Percentiles rank a stretch among this genome's conserved stretches.
Evolutionary conservation across 2,888 invertebrate species (phyloP).

Genomic region (Spodoptera picta): DNA sequence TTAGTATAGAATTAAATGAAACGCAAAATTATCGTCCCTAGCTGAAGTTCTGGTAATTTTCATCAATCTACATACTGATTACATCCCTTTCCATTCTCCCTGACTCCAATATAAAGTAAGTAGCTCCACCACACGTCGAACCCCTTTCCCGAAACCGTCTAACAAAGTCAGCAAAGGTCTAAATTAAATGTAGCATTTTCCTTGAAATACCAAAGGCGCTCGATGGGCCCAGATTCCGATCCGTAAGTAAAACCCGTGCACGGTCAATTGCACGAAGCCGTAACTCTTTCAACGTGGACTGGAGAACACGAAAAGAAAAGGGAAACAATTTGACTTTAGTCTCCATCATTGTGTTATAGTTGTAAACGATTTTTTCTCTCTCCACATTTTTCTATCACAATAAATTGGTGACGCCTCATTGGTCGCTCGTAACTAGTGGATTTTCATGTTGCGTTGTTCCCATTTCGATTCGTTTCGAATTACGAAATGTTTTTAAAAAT

Average conservation of each 20-base stretch:
- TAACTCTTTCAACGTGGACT: slow-evolving; percentile 22
- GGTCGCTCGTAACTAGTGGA: slow-evolving; percentile 18
- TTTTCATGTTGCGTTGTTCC: neutral
- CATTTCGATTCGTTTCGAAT: slow-evolving; percentile 16
- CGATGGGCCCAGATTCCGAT: slow-evolving; percentile 35
- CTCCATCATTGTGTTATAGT: slow-evolving; percentile 32
- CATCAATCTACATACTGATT: no score
- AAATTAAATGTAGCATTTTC: slow-evolving; percentile 25
- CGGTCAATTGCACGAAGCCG: slow-evolving; percentile 48
- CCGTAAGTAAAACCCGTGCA: slow-evolving; percentile 34
- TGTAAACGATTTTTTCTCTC: slow-evolving; percentile 24
- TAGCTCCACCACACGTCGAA: slow-evolving; percentile 2
- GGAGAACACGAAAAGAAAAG: slow-evolving; percentile 39
- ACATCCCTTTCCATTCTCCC: no score
- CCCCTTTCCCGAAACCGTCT: slow-evolving; percentile 12
- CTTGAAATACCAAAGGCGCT: slow-evolving; percentile 30
- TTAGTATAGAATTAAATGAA: no score
- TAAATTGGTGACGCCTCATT: slow-evolving; percentile 37
- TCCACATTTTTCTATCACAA: slow-evolving; percentile 44
- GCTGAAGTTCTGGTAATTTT: no score
- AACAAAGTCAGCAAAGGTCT: slow-evolving; percentile 18
- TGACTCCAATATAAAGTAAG: neutral
- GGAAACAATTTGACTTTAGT: slow-evolving; percentile 45
- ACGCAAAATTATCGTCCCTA: no score
- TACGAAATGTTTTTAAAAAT: neutral